phyloP scores from a whole-genome alignment of 2,797 vertebrate genomes.

The Anas bahamensis region DNA sequence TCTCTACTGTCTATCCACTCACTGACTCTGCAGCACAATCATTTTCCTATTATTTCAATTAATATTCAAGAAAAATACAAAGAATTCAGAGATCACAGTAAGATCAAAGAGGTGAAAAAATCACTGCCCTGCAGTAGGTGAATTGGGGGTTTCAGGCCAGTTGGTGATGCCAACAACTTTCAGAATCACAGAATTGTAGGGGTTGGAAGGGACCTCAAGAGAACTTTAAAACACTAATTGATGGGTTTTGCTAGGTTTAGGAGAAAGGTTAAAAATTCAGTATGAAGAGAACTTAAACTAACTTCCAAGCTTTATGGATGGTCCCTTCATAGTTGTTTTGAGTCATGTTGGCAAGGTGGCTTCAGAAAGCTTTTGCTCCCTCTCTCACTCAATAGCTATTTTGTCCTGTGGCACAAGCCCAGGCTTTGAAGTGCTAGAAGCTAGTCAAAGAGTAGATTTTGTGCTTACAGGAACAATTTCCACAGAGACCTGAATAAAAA shows the following conservation, averaged over 20 bases:
- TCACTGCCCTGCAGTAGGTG: not conserved
- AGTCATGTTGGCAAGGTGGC: slow-evolving; percentile 43
- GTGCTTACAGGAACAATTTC: slow-evolving; percentile 51
- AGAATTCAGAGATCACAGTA: slow-evolving; percentile 20
- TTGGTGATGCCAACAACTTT: not conserved
- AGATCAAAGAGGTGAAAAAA: not conserved
- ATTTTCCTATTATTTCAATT: not conserved
- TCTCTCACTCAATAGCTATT: slow-evolving; percentile 55
- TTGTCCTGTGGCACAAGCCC: not conserved
- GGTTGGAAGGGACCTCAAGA: no score
- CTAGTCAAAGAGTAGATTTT: slow-evolving; percentile 47
- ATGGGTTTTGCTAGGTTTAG: slow-evolving; percentile 18
- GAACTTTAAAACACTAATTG: not conserved
- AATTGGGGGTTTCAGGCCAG: not conserved
- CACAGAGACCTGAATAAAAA: slow-evolving; percentile 34
- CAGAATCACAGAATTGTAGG: no score
- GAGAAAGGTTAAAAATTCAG: slow-evolving; percentile 3
- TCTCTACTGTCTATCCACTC: not conserved
- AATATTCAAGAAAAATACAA: slow-evolving; percentile 24
- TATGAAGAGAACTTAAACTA: slow-evolving; percentile 20
- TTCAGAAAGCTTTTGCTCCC: slow-evolving; percentile 42
- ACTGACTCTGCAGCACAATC: not conserved
- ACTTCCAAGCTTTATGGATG: slow-evolving; percentile 43
- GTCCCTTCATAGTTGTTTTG: slow-evolving; percentile 56
- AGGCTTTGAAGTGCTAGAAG: slow-evolving; percentile 48